Conservation (phyloP, 2,888 invertebrate genomes). For the Drosophila anomelani region DNA sequence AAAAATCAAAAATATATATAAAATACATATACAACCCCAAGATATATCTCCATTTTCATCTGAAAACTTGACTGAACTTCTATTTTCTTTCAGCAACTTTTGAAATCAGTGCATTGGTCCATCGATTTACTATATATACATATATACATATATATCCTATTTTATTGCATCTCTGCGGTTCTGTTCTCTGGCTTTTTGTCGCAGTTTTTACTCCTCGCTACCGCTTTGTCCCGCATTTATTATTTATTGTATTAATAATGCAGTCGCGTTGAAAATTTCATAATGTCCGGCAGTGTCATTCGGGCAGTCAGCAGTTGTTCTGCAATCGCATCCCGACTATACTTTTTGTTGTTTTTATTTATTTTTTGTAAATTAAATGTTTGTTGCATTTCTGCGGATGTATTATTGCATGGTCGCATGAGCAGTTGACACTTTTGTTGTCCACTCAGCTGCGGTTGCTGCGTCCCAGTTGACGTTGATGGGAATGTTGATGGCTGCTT, state of each 20-base stretch:
- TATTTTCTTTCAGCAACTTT: not conserved
- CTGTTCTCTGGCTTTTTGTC: slow-evolving; percentile 2
- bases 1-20: not conserved
- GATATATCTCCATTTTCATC: too few relatives aligned
- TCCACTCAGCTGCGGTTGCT: slow-evolving; percentile 43
- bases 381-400: slow-evolving; percentile 32
- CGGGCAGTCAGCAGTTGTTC: slow-evolving; percentile 30
- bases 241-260: slow-evolving; percentile 72
- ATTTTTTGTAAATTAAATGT: slow-evolving; percentile 9
- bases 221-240: slow-evolving; percentile 53
- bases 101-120: not conserved
- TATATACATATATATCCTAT: not conserved
- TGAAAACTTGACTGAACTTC: not conserved
- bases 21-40: too few relatives aligned
- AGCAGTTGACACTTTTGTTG: slow-evolving; percentile 39
- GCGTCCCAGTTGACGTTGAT: slow-evolving; percentile 33
- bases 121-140: not conserved
- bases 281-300: slow-evolving; percentile 58
- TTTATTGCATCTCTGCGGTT: not conserved
- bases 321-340: slow-evolving; percentile 8
- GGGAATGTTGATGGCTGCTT: slow-evolving; percentile 32
- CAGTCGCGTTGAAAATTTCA: slow-evolving; percentile 64
- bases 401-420: slow-evolving; percentile 14
- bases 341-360: slow-evolving; percentile 4
- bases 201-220: not conserved